phyloP scores from a whole-genome alignment of 2,113 vertebrate genomes.

The Donacobius atricapilla region DNA sequence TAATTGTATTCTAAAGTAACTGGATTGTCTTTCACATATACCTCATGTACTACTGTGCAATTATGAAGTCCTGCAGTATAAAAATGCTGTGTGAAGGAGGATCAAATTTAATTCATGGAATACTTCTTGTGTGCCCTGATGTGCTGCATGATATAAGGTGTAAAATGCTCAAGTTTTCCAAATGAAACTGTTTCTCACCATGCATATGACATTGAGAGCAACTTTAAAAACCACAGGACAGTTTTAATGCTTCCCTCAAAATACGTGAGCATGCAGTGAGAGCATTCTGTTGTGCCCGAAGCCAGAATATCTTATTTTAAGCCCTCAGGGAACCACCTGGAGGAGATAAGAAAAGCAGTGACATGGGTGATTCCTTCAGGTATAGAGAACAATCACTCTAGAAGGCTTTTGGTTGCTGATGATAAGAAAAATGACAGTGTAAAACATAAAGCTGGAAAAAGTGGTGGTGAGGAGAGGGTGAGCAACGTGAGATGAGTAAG shows the following conservation, averaged over 20 bases:
- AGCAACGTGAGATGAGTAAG: rapidly evolving
- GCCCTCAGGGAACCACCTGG: neutral
- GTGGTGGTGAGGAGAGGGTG: neutral
- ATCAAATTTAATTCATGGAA: neutral
- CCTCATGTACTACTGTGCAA: neutral
- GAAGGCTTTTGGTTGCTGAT: neutral
- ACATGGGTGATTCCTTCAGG: neutral
- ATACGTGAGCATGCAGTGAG: neutral
- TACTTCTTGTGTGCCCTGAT: neutral
- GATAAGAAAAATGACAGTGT: neutral
- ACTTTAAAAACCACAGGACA: neutral
- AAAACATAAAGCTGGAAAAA: neutral
- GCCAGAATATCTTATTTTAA: neutral
- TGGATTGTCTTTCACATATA: neutral
- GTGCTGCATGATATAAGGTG: neutral
- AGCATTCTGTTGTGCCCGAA: neutral
- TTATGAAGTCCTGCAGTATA: neutral
- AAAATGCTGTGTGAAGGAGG: neutral
- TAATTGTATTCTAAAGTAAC: neutral
- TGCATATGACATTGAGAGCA: neutral
- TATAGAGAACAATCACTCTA: neutral
- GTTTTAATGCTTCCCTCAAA: neutral
- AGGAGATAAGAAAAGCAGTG: neutral
- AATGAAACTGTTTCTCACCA: neutral
- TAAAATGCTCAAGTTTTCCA: neutral